Percentiles rank a stretch among this genome's conserved stretches.
These are phyloP conservation scores for Ceratothoa steindachneri DNA, from an alignment of 2,888 invertebrate genomes.

Conservation along the genomic window DNA sequence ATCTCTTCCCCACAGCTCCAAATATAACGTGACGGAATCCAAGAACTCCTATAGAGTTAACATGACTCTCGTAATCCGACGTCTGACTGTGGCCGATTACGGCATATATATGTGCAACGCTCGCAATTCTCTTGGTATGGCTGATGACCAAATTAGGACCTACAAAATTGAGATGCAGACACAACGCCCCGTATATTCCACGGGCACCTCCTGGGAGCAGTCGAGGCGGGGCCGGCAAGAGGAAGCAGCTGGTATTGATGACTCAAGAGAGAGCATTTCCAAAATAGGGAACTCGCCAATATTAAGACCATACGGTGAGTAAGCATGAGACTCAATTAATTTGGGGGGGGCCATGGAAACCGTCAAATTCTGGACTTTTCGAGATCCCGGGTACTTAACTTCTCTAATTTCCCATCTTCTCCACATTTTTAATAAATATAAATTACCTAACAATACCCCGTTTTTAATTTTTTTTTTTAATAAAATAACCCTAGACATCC, in stretches of 20 bases:
- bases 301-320: too few relatives aligned
- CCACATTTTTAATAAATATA: too few relatives aligned
- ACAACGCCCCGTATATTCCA: not conserved
- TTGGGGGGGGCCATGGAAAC: too few relatives aligned
- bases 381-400: too few relatives aligned
- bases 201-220: not conserved
- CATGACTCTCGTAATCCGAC: slow-evolving; percentile 31
- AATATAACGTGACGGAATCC: not conserved
- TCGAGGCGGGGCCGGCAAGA: not conserved
- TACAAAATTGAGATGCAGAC: slow-evolving; percentile 24
- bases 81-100: slow-evolving; percentile 27
- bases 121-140: slow-evolving; percentile 34
- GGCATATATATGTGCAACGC: slow-evolving; percentile 39
- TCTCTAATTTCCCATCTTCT: too few relatives aligned
- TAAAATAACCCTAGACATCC: too few relatives aligned
- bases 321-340: too few relatives aligned
- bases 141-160: slow-evolving; percentile 16
- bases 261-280: too few relatives aligned
- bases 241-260: not conserved
- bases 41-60: not conserved
- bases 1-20: not conserved
- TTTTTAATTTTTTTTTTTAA: too few relatives aligned
- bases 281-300: too few relatives aligned
- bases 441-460: too few relatives aligned
- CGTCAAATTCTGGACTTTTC: too few relatives aligned